A percentile compares a stretch with the other conserved stretches of the same genome.
Conservation (phyloP, 1,140 invertebrate species). For the Chymomyza costata region DNA sequence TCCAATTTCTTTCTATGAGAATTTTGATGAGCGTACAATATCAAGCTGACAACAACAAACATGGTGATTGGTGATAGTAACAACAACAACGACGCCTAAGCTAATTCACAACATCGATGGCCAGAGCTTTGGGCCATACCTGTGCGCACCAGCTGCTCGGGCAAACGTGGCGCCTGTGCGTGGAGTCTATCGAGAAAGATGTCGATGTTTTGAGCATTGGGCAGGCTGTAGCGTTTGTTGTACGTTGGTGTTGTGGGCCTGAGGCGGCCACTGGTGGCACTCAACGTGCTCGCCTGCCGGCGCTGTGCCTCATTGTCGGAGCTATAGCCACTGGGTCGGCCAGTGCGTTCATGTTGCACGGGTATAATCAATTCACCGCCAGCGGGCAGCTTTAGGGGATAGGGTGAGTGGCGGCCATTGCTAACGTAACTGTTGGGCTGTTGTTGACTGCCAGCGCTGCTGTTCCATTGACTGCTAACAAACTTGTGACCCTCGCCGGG, state of each 20-base stretch:
- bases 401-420: constrained; percentile 53
- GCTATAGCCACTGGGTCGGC: constrained; percentile 42
- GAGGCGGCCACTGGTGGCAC: constrained; percentile 77
- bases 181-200: constrained; percentile 69
- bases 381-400: constrained; percentile 52
- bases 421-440: constrained; percentile 50
- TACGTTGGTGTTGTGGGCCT: constrained; percentile 46
- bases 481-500: constrained; percentile 81
- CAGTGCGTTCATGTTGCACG: constrained; percentile 60
- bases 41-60: too few species aligned
- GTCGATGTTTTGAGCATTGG: constrained; percentile 69
- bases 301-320: constrained; percentile 56
- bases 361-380: constrained; percentile 69
- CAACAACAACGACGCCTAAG: constrained; percentile 5
- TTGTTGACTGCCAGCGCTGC: constrained; percentile 74
- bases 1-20: too few species aligned
- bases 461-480: constrained; percentile 75
- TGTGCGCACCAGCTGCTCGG: constrained; percentile 55
- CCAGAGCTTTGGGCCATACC: constrained; percentile 39
- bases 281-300: constrained; percentile 77
- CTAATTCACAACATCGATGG: constrained; percentile 28
- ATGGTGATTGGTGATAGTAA: constrained; percentile 2
- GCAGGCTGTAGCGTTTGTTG: constrained; percentile 75
- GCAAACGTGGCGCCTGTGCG: constrained; percentile 58
- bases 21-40: too few species aligned